Percentiles rank a stretch among this genome's conserved stretches.
Evolutionary conservation across 2,888 invertebrate genomes (phyloP).

Genomic region (Machimus atricapillus): DNA sequence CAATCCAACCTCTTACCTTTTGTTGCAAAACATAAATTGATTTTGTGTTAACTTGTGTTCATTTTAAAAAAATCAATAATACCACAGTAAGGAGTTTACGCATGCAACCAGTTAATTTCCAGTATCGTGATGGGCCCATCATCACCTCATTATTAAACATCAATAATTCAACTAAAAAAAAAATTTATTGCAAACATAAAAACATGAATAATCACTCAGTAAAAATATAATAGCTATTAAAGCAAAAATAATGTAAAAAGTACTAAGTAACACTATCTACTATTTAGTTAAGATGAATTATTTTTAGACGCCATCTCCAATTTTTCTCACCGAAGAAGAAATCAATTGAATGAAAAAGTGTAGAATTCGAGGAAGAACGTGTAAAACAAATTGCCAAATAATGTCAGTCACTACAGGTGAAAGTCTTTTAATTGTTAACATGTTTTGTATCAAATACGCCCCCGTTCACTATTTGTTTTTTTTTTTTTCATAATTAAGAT

Average conservation of each 20-base stretch:
- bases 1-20: not conserved
- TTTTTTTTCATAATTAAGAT: not conserved
- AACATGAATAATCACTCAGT: conserved; percentile 21
- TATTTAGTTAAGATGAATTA: conserved; percentile 26
- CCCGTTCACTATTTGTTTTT: not conserved
- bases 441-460: not conserved
- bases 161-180: conserved; percentile 5
- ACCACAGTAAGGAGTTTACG: not conserved
- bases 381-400: not conserved
- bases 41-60: not conserved
- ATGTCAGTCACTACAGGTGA: not conserved
- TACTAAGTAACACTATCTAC: conserved; percentile 6
- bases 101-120: not conserved
- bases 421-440: not conserved
- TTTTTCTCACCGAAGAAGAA: not conserved
- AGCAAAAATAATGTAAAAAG: conserved; percentile 22
- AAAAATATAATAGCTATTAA: conserved; percentile 21
- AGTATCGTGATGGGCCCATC: not conserved
- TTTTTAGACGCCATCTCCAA: conserved; percentile 16
- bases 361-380: not conserved
- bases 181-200: not conserved
- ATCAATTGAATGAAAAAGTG: not conserved
- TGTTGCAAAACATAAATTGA: not conserved
- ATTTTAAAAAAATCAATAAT: not conserved
- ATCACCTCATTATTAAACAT: not conserved